Percentiles rank a stretch among this genome's conserved stretches.
These are phyloP conservation scores for Saccostrea cuccullata DNA, from an alignment of 1,140 invertebrate genomes.

Conservation along the genomic window DNA sequence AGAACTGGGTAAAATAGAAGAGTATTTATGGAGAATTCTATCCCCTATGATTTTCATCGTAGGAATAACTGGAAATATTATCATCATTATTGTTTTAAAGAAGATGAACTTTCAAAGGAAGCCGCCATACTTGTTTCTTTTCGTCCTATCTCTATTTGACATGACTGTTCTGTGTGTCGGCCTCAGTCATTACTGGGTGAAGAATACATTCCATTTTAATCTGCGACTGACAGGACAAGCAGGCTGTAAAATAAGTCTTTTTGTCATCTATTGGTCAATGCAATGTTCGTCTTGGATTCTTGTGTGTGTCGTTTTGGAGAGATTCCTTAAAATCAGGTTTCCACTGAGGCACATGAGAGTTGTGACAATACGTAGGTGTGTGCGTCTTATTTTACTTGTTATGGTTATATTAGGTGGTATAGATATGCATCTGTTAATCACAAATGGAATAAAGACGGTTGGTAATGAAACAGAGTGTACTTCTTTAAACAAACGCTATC, in stretches of 20 bases:
- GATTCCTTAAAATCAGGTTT: conserved; percentile 63
- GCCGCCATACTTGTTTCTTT: conserved; percentile 44
- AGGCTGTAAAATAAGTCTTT: conserved; percentile 66
- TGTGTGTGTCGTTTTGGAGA: conserved; percentile 66
- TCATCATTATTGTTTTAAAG: conserved; percentile 40
- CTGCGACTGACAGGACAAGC: conserved; percentile 52
- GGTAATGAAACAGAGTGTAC: conserved; percentile 37
- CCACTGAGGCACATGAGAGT: conserved; percentile 59
- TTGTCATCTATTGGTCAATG: conserved; percentile 65
- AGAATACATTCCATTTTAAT: conserved; percentile 60
- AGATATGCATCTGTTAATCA: conserved; percentile 66
- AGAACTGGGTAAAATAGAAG: not conserved
- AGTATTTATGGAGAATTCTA: conserved; percentile 44
- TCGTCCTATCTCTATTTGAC: conserved; percentile 62
- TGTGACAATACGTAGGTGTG: conserved; percentile 50
- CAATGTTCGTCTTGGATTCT: conserved; percentile 72
- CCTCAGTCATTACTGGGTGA: conserved; percentile 62
- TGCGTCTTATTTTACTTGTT: conserved; percentile 46
- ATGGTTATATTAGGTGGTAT: conserved; percentile 57
- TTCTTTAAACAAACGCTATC: conserved; percentile 52
- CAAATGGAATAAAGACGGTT: conserved; percentile 57
- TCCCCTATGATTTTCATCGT: conserved; percentile 47
- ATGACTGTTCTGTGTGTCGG: conserved; percentile 61
- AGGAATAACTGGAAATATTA: conserved; percentile 43
- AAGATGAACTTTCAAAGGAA: conserved; percentile 43